Conservation (phyloP, 1,140 invertebrate species). For the Theocolax elegans region DNA sequence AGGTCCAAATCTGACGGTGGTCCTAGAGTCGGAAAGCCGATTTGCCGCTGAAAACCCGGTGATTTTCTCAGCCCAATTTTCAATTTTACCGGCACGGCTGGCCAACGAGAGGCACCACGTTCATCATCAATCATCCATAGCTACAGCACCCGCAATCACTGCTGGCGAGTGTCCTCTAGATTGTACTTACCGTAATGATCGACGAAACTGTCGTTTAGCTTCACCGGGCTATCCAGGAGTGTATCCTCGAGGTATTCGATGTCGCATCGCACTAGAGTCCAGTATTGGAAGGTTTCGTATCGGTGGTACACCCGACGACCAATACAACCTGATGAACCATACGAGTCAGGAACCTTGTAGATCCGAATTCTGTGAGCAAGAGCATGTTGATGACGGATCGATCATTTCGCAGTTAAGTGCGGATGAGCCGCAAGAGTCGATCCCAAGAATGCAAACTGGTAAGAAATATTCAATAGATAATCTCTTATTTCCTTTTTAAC, state of each 20-base stretch:
- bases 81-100: constrained; percentile 50
- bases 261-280: constrained; percentile 55
- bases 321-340: constrained; percentile 59
- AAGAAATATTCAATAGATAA: not conserved
- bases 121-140: not conserved
- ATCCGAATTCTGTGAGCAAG: constrained; percentile 57
- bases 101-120: constrained; percentile 51
- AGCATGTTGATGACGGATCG: constrained; percentile 40
- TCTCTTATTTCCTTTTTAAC: not conserved
- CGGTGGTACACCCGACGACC: constrained; percentile 53
- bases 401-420: not conserved
- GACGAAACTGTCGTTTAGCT: constrained; percentile 49
- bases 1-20: constrained; percentile 54
- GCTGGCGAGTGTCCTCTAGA: constrained; percentile 53
- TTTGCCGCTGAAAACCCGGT: constrained; percentile 60
- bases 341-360: constrained; percentile 55
- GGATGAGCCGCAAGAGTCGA: not conserved
- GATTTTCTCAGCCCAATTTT: constrained; percentile 60
- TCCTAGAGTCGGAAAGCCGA: constrained; percentile 54
- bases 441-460: not conserved
- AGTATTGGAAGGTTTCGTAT: constrained; percentile 54
- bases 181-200: constrained; percentile 54
- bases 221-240: constrained; percentile 58
- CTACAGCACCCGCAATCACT: constrained; percentile 25
- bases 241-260: constrained; percentile 57